Percentiles rank a stretch among this genome's conserved stretches.
These are phyloP conservation scores for Pseudococcus viburni DNA, from an alignment of 2,888 invertebrate species.

Conservation along the genomic window DNA sequence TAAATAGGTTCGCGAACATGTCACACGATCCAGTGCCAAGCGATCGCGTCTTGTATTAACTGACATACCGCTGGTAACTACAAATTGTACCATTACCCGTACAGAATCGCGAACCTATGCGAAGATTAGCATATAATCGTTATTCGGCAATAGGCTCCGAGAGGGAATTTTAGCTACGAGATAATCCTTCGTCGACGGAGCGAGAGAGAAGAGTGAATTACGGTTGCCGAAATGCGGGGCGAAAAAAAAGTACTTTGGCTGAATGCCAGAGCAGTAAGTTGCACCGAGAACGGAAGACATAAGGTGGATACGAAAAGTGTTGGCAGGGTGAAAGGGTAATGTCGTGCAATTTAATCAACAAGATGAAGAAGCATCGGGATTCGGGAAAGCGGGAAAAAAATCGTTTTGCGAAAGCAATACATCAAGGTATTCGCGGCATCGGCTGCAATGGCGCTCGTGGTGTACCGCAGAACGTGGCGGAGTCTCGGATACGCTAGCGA, in stretches of 20 bases:
- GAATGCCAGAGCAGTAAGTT: neutral
- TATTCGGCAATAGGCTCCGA: neutral
- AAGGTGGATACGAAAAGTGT: neutral
- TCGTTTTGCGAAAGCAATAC: slow-evolving; percentile 19
- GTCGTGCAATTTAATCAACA: slow-evolving; percentile 51
- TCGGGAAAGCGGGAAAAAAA: neutral
- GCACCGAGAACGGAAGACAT: neutral
- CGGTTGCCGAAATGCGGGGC: neutral
- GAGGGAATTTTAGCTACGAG: neutral
- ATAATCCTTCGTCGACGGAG: neutral
- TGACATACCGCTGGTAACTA: neutral
- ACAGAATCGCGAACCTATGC: neutral
- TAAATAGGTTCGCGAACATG: neutral
- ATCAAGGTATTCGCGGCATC: neutral
- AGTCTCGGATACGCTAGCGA: neutral
- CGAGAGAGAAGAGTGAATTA: neutral
- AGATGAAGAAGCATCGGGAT: neutral
- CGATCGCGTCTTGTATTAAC: neutral
- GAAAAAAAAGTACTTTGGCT: slow-evolving; percentile 9
- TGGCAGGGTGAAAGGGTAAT: slow-evolving; percentile 29
- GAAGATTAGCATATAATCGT: slow-evolving; percentile 42
- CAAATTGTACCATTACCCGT: neutral
- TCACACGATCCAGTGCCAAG: slow-evolving; percentile 17
- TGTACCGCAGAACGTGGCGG: neutral
- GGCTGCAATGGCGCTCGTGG: neutral